Evolutionary conservation across 2,113 vertebrate species (phyloP).

Genomic region (Tor tambroides): DNA sequence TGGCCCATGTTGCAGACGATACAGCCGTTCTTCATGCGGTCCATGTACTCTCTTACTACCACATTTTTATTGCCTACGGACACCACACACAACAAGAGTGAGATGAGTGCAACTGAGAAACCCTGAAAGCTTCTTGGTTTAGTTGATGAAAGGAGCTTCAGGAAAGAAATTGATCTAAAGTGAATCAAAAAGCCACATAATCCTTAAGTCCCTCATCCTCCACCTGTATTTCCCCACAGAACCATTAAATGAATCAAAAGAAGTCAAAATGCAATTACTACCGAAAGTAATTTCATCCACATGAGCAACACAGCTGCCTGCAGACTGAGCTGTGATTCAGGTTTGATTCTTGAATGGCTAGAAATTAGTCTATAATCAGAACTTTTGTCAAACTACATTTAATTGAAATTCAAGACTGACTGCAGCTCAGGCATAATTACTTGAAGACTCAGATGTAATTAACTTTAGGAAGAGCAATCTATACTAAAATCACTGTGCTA

Average conservation of each 20-base stretch:
- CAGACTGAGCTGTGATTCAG: neutral
- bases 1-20: conserved; percentile 99
- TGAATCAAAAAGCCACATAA: neutral
- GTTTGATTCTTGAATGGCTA: neutral
- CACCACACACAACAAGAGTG: neutral
- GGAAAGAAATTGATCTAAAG: neutral
- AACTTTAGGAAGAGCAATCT: neutral
- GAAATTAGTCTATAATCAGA: neutral
- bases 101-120: neutral
- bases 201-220: neutral
- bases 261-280: neutral
- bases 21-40: conserved; percentile 98
- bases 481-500: conserved; percentile 2
- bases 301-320: neutral
- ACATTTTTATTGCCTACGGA: conserved; percentile 95
- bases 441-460: conserved; percentile 6
- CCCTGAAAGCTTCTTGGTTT: neutral
- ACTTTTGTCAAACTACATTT: neutral
- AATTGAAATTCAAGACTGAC: neutral
- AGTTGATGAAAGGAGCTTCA: too few relatives aligned
- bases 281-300: neutral
- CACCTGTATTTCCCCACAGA: neutral
- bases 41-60: conserved; percentile 92
- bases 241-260: neutral
- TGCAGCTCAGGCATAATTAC: neutral